A percentile compares a stretch with the other conserved stretches of the same genome.
phyloP scores from a whole-genome alignment of 2,888 invertebrate genomes.

The Brenthis ino region DNA sequence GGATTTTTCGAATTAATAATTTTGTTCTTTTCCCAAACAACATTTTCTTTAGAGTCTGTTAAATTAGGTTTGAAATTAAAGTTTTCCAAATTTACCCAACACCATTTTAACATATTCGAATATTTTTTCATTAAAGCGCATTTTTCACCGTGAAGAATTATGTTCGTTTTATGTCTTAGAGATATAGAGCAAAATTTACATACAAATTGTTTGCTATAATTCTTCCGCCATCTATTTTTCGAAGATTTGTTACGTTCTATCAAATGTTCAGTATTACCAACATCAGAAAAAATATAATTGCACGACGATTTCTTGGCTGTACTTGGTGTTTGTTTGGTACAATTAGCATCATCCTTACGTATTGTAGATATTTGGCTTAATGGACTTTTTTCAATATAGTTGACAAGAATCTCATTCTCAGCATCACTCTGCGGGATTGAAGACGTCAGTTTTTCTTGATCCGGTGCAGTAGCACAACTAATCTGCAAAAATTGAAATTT shows the following conservation, averaged over 20 bases:
- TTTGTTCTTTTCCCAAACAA: constrained; percentile 53
- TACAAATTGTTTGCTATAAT: constrained; percentile 48
- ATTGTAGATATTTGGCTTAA: not conserved
- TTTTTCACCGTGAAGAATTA: constrained; percentile 47
- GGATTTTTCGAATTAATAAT: constrained; percentile 50
- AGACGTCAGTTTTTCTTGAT: constrained; percentile 46
- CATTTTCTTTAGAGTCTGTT: constrained; percentile 51
- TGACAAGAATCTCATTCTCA: constrained; percentile 16
- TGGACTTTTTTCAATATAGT: not conserved
- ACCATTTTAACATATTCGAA: constrained; percentile 46
- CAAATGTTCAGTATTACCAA: not conserved
- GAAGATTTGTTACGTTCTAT: not conserved
- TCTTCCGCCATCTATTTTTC: constrained; percentile 43
- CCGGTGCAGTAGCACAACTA: constrained; percentile 10
- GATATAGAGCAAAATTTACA: constrained; percentile 53
- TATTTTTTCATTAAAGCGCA: constrained; percentile 45
- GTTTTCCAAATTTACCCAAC: constrained; percentile 57
- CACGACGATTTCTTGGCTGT: not conserved
- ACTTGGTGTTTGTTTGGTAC: not conserved
- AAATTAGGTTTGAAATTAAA: constrained; percentile 56
- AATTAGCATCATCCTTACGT: not conserved
- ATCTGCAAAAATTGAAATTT: not conserved
- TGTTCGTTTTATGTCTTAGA: constrained; percentile 37
- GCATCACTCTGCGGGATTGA: constrained; percentile 43
- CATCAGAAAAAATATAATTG: not conserved